These are phyloP conservation scores for Eueides isabella DNA, from an alignment of 1,140 invertebrate species.

Conservation along the genomic window DNA sequence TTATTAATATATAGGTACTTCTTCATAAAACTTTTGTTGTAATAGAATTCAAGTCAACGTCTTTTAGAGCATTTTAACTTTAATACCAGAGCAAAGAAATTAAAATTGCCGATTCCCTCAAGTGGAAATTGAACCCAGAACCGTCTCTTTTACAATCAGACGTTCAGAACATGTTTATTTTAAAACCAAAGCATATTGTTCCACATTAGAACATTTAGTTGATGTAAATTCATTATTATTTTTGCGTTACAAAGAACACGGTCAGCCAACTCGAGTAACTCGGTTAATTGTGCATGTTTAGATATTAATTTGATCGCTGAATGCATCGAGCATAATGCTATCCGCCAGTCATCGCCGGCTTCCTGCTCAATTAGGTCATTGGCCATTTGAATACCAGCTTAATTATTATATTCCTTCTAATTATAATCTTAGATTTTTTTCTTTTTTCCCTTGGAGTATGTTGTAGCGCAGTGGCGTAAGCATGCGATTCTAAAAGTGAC, in stretches of 20 bases:
- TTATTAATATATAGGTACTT: no score
- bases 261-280: constrained; percentile 52
- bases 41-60: no score
- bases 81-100: no score
- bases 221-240: constrained; percentile 3
- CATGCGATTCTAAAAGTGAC: no score
- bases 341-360: constrained; percentile 37
- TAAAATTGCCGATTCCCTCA: no score
- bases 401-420: constrained; percentile 11
- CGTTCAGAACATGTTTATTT: not conserved
- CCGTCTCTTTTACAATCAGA: no score
- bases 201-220: not conserved
- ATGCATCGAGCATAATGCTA: constrained; percentile 38
- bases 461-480: no score
- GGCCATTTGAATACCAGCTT: constrained; percentile 21
- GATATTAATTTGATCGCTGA: constrained; percentile 41
- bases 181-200: not conserved
- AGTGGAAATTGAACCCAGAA: no score
- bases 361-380: constrained; percentile 34
- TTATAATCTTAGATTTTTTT: not conserved
- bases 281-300: constrained; percentile 55
- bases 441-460: no score
- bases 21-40: no score
- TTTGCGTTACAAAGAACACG: constrained; percentile 42
- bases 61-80: no score